Percentiles rank a stretch among this genome's conserved stretches.
These are phyloP conservation scores for Hetaerina americana DNA, from an alignment of 1,140 invertebrate genomes.

Conservation along the genomic window DNA sequence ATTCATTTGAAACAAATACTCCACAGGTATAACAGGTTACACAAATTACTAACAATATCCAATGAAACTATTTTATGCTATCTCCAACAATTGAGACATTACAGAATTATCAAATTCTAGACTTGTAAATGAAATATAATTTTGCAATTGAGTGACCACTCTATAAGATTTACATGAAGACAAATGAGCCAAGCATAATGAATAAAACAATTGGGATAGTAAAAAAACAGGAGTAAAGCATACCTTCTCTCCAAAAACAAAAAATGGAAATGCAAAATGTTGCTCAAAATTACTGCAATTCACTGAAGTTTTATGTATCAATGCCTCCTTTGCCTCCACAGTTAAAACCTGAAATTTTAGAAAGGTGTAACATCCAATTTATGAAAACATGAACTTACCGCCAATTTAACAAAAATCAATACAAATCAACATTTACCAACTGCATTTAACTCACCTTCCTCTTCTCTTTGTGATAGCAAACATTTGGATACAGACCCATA, in stretches of 20 bases:
- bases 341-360: constrained; percentile 75
- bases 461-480: constrained; percentile 91
- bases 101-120: background rate
- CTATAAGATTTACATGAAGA: background rate
- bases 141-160: background rate
- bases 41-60: too few species aligned
- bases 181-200: constrained; percentile 1
- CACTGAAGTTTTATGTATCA: constrained; percentile 94
- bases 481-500: constrained; percentile 91
- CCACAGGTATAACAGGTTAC: too few species aligned
- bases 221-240: too few species aligned
- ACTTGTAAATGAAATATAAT: background rate
- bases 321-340: constrained; percentile 82
- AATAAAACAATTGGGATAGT: too few species aligned
- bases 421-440: background rate
- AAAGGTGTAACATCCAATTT: too few species aligned
- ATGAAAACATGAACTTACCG: background rate
- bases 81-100: background rate
- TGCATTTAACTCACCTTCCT: constrained; percentile 48
- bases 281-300: constrained; percentile 80
- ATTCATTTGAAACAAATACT: too few species aligned
- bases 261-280: constrained; percentile 85
- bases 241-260: constrained; percentile 95
- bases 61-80: too few species aligned
- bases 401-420: background rate